Conservation (phyloP, 2,888 invertebrate species). For the Plemyria rubiginata region DNA sequence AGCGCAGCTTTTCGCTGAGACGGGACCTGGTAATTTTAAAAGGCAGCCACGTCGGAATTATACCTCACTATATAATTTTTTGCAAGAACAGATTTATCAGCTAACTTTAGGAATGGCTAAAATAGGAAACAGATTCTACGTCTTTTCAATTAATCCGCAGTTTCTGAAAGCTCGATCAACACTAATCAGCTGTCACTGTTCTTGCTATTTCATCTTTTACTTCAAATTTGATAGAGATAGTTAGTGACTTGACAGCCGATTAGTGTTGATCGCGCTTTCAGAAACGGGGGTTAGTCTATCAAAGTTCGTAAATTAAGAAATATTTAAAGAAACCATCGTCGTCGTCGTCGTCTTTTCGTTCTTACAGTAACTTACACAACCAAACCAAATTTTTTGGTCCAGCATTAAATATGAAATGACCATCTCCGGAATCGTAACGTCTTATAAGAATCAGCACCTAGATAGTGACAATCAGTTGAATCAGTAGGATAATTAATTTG, state of each 20-base stretch:
- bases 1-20: too few species aligned
- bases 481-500: too few species aligned
- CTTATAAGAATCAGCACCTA: neutral
- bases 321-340: constrained; percentile 8
- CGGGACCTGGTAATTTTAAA: too few species aligned
- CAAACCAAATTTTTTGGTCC: neutral
- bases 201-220: too few species aligned
- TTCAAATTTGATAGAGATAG: too few species aligned
- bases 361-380: neutral
- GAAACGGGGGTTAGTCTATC: too few species aligned
- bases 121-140: constrained; percentile 13
- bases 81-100: neutral
- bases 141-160: constrained; percentile 16
- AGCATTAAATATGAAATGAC: neutral
- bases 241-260: too few species aligned
- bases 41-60: constrained; percentile 9
- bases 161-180: too few species aligned
- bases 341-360: neutral
- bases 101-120: constrained; percentile 16
- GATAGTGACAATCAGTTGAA: neutral
- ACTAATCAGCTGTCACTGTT: too few species aligned
- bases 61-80: neutral
- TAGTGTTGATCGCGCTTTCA: too few species aligned
- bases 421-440: neutral
- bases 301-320: constrained; percentile 14